Evolutionary conservation across 2,888 invertebrate species (phyloP).

Genomic region (Papilio demoleus): DNA sequence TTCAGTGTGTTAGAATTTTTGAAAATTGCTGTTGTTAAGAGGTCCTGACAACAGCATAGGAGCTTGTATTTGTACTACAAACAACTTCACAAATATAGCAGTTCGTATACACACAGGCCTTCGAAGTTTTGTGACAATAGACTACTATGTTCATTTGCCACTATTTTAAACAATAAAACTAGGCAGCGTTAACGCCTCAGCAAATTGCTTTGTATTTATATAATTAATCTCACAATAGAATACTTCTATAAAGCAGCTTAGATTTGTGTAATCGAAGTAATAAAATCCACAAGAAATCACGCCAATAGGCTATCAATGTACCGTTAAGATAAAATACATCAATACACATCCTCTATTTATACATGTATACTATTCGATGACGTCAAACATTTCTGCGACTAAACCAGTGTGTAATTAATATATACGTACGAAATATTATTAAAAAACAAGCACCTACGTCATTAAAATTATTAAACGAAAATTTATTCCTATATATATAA

Average conservation of each 20-base stretch:
- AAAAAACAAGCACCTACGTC: not conserved
- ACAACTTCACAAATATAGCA: too few relatives aligned
- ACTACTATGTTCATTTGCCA: too few relatives aligned
- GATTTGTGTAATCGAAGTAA: not conserved
- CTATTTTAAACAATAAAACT: too few relatives aligned
- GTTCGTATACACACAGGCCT: too few relatives aligned
- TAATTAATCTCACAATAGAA: not conserved
- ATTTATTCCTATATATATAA: not conserved
- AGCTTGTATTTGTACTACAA: too few relatives aligned
- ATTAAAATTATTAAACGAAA: not conserved
- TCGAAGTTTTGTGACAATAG: too few relatives aligned
- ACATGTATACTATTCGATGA: not conserved
- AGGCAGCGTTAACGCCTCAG: too few relatives aligned
- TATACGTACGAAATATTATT: not conserved
- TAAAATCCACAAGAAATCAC: not conserved
- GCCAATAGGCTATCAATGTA: slow-evolving; percentile 6
- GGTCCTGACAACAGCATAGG: too few relatives aligned
- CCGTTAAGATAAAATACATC: not conserved
- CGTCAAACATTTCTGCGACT: not conserved
- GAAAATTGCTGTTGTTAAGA: too few relatives aligned
- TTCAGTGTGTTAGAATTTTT: too few relatives aligned
- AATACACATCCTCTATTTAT: not conserved
- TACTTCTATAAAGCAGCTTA: not conserved
- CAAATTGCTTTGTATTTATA: too few relatives aligned
- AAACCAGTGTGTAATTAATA: not conserved